These are phyloP conservation scores for Gallinago media DNA, from an alignment of 2,113 vertebrate genomes.

Conservation along the genomic window DNA sequence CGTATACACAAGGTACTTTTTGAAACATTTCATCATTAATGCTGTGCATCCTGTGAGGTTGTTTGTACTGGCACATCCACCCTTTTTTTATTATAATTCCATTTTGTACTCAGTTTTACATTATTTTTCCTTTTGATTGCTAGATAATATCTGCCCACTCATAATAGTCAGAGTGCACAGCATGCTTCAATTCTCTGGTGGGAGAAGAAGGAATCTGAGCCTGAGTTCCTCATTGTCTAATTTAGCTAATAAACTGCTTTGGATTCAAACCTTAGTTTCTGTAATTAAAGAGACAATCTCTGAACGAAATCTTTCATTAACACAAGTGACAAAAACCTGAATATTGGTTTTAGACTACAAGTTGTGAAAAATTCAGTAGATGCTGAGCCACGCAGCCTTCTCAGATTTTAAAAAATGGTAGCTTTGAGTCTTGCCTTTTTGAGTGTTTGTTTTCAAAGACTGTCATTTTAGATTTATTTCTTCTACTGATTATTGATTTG, in stretches of 20 bases:
- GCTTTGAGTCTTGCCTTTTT: neutral
- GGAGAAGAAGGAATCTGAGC: neutral
- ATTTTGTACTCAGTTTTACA: neutral
- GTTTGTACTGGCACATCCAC: neutral
- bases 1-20: neutral
- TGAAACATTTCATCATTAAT: neutral
- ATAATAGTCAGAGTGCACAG: neutral
- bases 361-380: neutral
- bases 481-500: neutral
- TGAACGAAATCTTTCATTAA: neutral
- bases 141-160: neutral
- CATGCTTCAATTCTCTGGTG: neutral
- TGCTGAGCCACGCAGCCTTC: neutral
- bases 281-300: neutral
- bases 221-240: neutral
- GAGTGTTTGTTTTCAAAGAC: neutral
- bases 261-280: neutral
- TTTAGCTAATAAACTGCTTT: constrained; percentile 13
- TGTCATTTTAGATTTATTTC: neutral
- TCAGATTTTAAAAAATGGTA: neutral
- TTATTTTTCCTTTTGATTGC: constrained; percentile 15
- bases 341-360: neutral
- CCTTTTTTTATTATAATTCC: neutral
- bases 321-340: neutral
- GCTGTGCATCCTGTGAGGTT: neutral